A percentile compares a stretch with the other conserved stretches of the same genome.
phyloP scores from a whole-genome alignment of 2,888 invertebrate species.

The Pasiphila rectangulata region DNA sequence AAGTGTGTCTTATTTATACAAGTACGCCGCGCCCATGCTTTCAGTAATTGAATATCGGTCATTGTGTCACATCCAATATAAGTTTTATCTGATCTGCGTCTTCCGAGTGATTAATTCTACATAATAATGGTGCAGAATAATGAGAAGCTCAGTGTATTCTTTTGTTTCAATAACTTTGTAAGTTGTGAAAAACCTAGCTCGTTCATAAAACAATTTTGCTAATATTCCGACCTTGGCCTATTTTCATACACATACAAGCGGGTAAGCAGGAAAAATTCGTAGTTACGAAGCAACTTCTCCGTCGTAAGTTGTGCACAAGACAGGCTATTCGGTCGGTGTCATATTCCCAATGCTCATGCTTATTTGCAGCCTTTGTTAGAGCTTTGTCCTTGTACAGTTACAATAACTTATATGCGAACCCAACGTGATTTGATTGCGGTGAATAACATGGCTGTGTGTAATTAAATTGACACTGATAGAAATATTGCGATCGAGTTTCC shows the following conservation, averaged over 20 bases:
- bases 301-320: background rate
- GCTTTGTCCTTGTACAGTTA: background rate
- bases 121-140: too few species aligned
- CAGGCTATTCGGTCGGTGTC: background rate
- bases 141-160: too few species aligned
- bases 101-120: background rate
- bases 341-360: background rate
- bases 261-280: background rate
- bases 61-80: constrained; percentile 17
- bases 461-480: constrained; percentile 13
- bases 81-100: constrained; percentile 14
- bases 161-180: too few species aligned
- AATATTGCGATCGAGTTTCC: constrained; percentile 37
- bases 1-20: constrained; percentile 29
- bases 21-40: constrained; percentile 11
- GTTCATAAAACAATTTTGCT: too few species aligned
- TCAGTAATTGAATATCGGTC: constrained; percentile 23
- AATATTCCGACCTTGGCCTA: background rate
- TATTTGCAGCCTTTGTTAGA: background rate
- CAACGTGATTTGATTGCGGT: background rate
- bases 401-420: background rate
- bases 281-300: background rate
- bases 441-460: background rate
- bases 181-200: too few species aligned
- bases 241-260: background rate